Evolutionary conservation across 2,113 vertebrate species (phyloP).

Genomic region (Phoxinus phoxinus): DNA sequence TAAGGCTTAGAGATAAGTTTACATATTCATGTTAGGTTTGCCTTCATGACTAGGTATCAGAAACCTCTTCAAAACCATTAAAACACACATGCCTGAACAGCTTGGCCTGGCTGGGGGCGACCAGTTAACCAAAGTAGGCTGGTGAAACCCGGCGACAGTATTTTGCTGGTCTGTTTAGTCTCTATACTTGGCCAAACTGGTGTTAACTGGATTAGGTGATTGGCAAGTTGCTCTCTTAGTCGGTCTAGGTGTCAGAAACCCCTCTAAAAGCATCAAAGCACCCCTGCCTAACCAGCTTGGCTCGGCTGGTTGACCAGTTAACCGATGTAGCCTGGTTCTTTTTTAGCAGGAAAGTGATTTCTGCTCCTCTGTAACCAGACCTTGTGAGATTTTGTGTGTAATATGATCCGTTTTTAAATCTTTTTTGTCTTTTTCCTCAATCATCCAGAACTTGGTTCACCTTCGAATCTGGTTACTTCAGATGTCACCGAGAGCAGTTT

Average conservation of each 20-base stretch:
- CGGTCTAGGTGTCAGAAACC: background rate
- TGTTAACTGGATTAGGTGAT: background rate
- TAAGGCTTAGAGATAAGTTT: background rate
- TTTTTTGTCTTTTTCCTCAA: conserved; percentile 34
- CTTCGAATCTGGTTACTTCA: conserved; percentile 86
- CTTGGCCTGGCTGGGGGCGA: background rate
- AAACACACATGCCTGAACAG: background rate
- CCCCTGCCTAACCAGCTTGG: background rate
- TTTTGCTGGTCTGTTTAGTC: background rate
- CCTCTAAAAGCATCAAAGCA: background rate
- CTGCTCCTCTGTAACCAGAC: background rate
- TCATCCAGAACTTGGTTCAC: conserved; percentile 87
- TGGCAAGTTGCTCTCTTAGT: background rate
- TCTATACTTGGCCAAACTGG: background rate
- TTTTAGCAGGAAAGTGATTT: background rate
- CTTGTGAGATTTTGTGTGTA: background rate
- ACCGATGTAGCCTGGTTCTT: background rate
- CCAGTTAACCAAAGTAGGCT: background rate
- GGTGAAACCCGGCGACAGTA: background rate
- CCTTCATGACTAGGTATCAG: background rate
- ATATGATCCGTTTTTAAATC: background rate
- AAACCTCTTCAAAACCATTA: background rate
- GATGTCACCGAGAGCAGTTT: conserved; percentile 93
- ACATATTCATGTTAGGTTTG: background rate
- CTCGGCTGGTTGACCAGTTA: background rate